A percentile compares a stretch with the other conserved stretches of the same genome.
Conservation (phyloP, 2,113 vertebrate species). For the Periophthalmodon schlosseri region DNA sequence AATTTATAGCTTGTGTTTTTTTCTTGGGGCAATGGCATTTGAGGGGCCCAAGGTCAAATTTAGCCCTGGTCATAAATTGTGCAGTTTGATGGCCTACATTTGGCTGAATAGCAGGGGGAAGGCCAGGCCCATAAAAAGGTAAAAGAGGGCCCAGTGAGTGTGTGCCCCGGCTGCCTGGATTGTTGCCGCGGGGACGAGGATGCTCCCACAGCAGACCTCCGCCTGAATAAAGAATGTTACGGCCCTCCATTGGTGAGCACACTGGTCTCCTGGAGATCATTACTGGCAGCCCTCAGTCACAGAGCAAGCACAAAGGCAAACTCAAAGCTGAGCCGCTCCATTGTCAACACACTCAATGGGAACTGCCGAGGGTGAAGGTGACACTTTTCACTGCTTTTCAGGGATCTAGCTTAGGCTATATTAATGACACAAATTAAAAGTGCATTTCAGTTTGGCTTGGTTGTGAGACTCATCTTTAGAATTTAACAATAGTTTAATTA, state of each 20-base stretch:
- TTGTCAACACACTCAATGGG: conserved; percentile 53
- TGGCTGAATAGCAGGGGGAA: conserved; percentile 79
- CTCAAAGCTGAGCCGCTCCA: conserved; percentile 58
- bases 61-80: conserved; percentile 79
- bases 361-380: conserved; percentile 30
- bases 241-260: conserved; percentile 57
- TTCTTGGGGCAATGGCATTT: conserved; percentile 69
- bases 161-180: conserved; percentile 65
- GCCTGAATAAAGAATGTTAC: conserved; percentile 72
- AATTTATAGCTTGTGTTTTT: conserved; percentile 39
- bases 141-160: conserved; percentile 69
- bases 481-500: too few relatives aligned
- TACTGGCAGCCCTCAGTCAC: conserved; percentile 57
- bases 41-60: conserved; percentile 81
- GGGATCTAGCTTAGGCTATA: neutral
- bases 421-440: neutral
- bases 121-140: conserved; percentile 79
- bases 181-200: conserved; percentile 71
- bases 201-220: conserved; percentile 64
- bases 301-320: conserved; percentile 61
- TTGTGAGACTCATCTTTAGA: neutral
- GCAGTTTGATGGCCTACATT: conserved; percentile 81
- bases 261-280: conserved; percentile 58
- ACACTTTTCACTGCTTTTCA: conserved; percentile 23
- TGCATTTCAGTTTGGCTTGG: neutral